Evolutionary conservation across 1,140 invertebrate genomes (phyloP), one percentile per base, ranked within the genome.

Genomic region (Brachionus plicatilis): DNA sequence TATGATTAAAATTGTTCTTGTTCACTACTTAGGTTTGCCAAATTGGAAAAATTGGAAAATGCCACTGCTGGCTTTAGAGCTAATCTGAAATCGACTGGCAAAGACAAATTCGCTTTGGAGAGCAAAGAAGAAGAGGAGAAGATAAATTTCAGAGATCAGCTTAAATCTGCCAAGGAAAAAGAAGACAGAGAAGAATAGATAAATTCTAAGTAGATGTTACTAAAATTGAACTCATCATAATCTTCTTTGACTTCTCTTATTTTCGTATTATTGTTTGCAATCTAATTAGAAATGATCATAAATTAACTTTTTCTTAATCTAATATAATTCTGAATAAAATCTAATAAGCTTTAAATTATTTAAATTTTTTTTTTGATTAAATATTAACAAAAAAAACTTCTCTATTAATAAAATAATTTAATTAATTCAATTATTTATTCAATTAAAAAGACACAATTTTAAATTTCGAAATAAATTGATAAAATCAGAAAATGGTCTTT

Each of bases 131-230:
- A 85, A 66, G 66, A 78, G 14, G 84, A 85, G 47, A 85, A 85
- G 41, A 60, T 85, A 12, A 79, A 85, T 65, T 79, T 85, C 41
- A 56, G 84, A 65, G 75, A 85, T 47, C 84, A 85, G 47, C 68
- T 85, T 29, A 85, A 85, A 85, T 79, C 72, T 29, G 27, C 75
- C 43, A 79, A 79, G 65, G 72, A 79, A 47, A 37, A 75, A 53
- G 66, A 84, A 29, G 66, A 75, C 29, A 60, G 41, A 68, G 80
- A 83, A 24, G 60, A 83, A 70, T 68, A 68, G 50, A 68, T 60
- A 45, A 37, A 47, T 11, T 33, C 14, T 29, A 29, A 70, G 27
- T 17, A 68, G 45, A 47, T 41, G 17, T 43, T 60, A 60, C 53
- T 60, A 60, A 24, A 60, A 27, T 60, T 60, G 53, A 60, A 60